phyloP scores from a whole-genome alignment of 2,113 vertebrate genomes.

The Syrmaticus mikado region DNA sequence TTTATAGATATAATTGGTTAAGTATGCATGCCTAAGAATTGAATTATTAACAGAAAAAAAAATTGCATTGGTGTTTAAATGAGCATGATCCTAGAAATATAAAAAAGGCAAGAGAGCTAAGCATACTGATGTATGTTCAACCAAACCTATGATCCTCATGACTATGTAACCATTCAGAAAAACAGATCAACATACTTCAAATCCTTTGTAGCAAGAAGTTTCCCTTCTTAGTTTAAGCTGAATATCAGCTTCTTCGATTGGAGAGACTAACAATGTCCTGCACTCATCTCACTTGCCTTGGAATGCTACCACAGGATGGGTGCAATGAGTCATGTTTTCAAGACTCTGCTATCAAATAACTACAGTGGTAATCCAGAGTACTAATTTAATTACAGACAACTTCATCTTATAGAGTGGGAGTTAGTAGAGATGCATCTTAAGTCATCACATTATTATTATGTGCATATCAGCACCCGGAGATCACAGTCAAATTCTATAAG shows the following conservation, averaged over 20 bases:
- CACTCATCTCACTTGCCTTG: not conserved
- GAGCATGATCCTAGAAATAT: not conserved
- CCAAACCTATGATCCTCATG: not conserved
- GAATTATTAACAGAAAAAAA: not conserved
- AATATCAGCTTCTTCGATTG: not conserved
- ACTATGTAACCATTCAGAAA: not conserved
- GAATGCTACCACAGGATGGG: not conserved
- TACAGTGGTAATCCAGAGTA: not conserved
- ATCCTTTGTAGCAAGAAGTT: not conserved
- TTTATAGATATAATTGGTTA: not conserved
- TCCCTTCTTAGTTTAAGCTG: not conserved
- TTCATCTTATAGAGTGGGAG: not conserved
- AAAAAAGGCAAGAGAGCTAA: not conserved
- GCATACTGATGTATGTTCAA: not conserved
- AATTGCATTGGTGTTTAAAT: not conserved
- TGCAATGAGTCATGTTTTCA: not conserved
- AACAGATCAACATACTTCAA: accelerated
- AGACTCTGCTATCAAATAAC: not conserved
- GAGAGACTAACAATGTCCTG: not conserved
- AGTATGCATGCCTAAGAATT: not conserved
- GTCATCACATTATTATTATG: accelerated
- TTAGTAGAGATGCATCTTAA: not conserved
- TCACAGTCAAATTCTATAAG: not conserved
- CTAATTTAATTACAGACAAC: not conserved
- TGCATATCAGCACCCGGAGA: not conserved